Evolutionary conservation across 2,797 vertebrate species (phyloP).

Genomic region (Poeciliopsis presidionis): DNA sequence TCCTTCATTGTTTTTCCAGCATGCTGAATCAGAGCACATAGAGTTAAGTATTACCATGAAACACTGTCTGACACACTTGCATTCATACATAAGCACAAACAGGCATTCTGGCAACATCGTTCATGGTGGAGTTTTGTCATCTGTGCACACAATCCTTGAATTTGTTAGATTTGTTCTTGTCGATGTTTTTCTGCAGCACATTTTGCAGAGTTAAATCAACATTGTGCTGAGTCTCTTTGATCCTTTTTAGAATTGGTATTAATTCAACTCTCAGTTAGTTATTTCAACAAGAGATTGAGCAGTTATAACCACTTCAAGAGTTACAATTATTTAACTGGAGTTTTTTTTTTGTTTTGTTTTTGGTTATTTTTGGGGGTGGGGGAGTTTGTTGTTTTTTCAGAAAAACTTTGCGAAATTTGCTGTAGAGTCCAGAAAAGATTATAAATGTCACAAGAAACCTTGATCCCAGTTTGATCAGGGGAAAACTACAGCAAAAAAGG

Average conservation of each 20-base stretch:
- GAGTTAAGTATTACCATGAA: slow-evolving; percentile 51
- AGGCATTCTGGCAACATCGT: not conserved
- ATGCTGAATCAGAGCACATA: slow-evolving; percentile 48
- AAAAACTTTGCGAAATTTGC: slow-evolving; percentile 1
- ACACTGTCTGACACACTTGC: slow-evolving; percentile 34
- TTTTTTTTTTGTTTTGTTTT: no score
- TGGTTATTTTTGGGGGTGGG: no score
- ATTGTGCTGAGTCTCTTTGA: no score
- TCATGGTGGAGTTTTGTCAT: slow-evolving; percentile 34
- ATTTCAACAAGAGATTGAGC: no score
- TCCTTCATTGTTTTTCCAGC: slow-evolving; percentile 25
- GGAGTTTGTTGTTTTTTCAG: not conserved
- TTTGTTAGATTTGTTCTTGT: slow-evolving; percentile 52
- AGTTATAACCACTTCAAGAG: no score
- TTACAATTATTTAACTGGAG: no score
- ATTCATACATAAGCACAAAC: slow-evolving; percentile 8
- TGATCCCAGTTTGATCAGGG: slow-evolving; percentile 10
- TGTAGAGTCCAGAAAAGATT: slow-evolving; percentile 1
- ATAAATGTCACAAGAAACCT: slow-evolving; percentile 16
- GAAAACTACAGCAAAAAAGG: slow-evolving; percentile 4
- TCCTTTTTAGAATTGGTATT: no score
- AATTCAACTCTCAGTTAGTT: no score
- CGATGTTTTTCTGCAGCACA: slow-evolving; percentile 1
- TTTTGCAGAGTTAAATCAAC: no score
- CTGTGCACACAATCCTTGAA: slow-evolving; percentile 55